Base-by-base conservation (phyloP, 2,113 vertebrate genomes). In the Phycodurus eques region DNA sequence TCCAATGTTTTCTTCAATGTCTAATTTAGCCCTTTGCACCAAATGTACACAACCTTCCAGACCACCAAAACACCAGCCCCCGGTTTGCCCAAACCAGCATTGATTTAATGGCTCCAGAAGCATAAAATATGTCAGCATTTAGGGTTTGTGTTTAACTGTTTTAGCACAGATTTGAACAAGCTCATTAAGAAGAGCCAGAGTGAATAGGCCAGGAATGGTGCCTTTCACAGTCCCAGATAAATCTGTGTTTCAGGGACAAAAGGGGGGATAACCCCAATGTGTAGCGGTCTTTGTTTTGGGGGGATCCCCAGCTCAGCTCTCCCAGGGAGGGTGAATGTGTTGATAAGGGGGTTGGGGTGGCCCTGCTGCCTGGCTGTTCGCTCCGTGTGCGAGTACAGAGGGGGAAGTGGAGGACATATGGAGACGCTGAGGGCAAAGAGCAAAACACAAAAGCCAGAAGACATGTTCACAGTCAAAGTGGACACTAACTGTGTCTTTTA, bases 221-320 rank as follows among this genome's bases (percentile, higher is more conserved):
- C 85, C 77, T 87, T 91, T 91, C 87, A 85, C 71, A 68, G 76
- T n/a, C 74, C 49, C 73, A 83, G 82, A 90, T 83, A 87, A 85
- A 90, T 82, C 88, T 75, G 78, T 78, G 83, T 74, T 65, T 77
- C 63, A 0, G 42, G 72, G 71, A 90, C 88, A 92, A 90, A 87
- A 53, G 67, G 39, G 72, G 71, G 79, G 65, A 44, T 77, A 68
- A 74, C 82, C 85, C 82, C 39, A 22, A 56, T 39, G 61, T 44
- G 73, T 63, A 74, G 71, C 80, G 74, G 51, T 72, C 70, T 88
- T 91, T 92, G 72, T 89, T 85, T 87, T 74, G 35, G 35, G 35
- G 35, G 35, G 67, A 79, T 71, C 80, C 77, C 86, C 79, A 80
- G 71, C 71, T 73, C 66, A 46, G 70, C 77, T 73, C 69, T 83